Evolutionary conservation across 1,140 invertebrate species (phyloP).

Genomic region (Penaeus indicus): DNA sequence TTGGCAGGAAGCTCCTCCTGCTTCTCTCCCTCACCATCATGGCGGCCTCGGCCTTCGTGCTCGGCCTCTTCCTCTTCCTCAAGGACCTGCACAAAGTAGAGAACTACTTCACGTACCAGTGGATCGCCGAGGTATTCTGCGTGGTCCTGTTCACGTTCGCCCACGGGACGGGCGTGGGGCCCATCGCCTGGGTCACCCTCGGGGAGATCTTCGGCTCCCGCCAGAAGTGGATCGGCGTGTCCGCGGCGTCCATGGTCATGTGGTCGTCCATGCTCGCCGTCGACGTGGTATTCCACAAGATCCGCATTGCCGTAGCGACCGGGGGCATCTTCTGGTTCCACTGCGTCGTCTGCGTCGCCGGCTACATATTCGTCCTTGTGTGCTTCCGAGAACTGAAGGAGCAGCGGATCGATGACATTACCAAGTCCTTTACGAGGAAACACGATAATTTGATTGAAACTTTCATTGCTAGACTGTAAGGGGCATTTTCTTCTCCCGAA

Average conservation of each 20-base stretch:
- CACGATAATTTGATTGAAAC: constrained; percentile 65
- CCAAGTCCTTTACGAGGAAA: constrained; percentile 64
- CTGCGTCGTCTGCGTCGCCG: constrained; percentile 64
- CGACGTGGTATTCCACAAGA: constrained; percentile 59
- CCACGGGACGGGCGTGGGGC: constrained; percentile 61
- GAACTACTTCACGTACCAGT: constrained; percentile 66
- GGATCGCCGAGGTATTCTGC: constrained; percentile 65
- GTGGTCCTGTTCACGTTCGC: constrained; percentile 65
- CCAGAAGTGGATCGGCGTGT: constrained; percentile 64
- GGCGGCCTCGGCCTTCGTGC: constrained; percentile 65
- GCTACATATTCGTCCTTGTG: constrained; percentile 65
- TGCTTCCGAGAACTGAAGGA: constrained; percentile 66
- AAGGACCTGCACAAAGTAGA: constrained; percentile 64
- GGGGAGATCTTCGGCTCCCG: constrained; percentile 62
- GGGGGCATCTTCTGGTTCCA: constrained; percentile 66
- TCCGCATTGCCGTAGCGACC: constrained; percentile 59
- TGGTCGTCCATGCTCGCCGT: constrained; percentile 62
- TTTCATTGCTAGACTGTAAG: constrained; percentile 60
- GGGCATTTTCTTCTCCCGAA: background rate
- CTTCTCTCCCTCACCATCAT: constrained; percentile 66
- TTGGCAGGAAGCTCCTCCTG: constrained; percentile 63
- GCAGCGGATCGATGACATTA: constrained; percentile 63
- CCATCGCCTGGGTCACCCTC: constrained; percentile 66
- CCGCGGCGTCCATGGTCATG: constrained; percentile 56
- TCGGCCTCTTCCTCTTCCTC: constrained; percentile 65